Evolutionary conservation across 2,113 vertebrate genomes (phyloP).

Genomic region (Lagenorhynchus albirostris): DNA sequence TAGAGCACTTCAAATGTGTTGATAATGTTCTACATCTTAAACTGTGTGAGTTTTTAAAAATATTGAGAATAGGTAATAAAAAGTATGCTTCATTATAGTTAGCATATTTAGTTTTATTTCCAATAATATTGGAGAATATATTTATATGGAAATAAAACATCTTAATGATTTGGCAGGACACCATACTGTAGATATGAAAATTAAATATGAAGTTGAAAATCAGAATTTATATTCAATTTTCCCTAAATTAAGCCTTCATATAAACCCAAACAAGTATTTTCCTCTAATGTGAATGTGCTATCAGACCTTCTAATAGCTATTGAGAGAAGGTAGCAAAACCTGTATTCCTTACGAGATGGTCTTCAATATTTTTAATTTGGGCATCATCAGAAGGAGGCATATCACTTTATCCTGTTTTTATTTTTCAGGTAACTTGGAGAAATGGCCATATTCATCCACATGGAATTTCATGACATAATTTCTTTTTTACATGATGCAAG

Average conservation of each 20-base stretch:
- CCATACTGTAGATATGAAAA: background rate
- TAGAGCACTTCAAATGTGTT: background rate
- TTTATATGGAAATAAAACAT: background rate
- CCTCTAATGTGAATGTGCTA: background rate
- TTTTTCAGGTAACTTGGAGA: background rate
- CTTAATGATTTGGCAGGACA: background rate
- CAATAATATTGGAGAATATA: background rate
- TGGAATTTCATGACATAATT: background rate
- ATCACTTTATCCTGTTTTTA: background rate
- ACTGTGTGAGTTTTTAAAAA: background rate
- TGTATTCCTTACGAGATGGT: background rate
- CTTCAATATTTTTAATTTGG: background rate
- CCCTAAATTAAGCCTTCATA: background rate
- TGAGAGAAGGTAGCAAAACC: background rate
- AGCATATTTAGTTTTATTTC: background rate
- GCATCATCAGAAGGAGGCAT: background rate
- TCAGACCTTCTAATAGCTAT: background rate
- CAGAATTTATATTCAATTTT: background rate
- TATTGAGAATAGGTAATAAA: background rate
- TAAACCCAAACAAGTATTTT: background rate
- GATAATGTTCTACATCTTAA: background rate
- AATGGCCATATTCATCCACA: background rate
- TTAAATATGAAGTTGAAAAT: background rate
- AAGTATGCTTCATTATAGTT: background rate
- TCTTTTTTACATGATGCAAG: background rate